Conservation (phyloP, 2,797 vertebrate genomes). For the Jordanella pulchra region DNA sequence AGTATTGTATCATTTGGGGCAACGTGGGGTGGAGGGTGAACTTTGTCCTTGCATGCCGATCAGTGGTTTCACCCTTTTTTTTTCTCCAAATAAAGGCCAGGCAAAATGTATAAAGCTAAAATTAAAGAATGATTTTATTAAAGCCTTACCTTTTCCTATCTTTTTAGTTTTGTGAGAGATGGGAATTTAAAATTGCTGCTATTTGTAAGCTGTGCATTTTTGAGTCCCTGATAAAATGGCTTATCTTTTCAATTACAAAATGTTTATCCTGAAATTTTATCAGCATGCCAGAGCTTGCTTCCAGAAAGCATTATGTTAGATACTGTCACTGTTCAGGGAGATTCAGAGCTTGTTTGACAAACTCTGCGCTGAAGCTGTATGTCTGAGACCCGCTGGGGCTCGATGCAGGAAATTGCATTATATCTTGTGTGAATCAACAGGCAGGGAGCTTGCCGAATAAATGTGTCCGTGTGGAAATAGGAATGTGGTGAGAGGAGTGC, state of each 20-base stretch:
- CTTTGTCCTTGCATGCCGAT: slow-evolving; percentile 65
- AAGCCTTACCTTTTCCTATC: background rate
- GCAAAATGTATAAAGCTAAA: slow-evolving; percentile 21
- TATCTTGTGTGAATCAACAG: slow-evolving; percentile 42
- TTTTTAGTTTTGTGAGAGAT: background rate
- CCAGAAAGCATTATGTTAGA: background rate
- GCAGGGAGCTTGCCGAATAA: slow-evolving; percentile 28
- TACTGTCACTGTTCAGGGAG: slow-evolving; percentile 1
- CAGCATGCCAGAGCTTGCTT: slow-evolving; percentile 8
- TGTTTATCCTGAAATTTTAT: slow-evolving; percentile 13
- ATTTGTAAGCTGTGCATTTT: background rate
- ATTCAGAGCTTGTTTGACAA: background rate
- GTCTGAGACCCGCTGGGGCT: slow-evolving; percentile 28
- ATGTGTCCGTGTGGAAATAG: slow-evolving; percentile 25
- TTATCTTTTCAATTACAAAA: background rate
- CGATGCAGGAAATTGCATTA: slow-evolving; percentile 46
- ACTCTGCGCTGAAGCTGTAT: slow-evolving; percentile 12
- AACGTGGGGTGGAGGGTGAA: slow-evolving; percentile 36
- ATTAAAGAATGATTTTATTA: background rate
- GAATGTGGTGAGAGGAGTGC: slow-evolving; percentile 41
- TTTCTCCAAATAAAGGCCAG: slow-evolving; percentile 61
- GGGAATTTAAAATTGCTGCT: background rate
- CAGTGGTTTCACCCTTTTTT: slow-evolving; percentile 63
- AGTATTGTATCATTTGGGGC: slow-evolving; percentile 70
- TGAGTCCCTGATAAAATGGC: background rate